Percentiles rank a stretch among this genome's conserved stretches.
phyloP scores from a whole-genome alignment of 2,888 invertebrate genomes.

The Callinectes sapidus region DNA sequence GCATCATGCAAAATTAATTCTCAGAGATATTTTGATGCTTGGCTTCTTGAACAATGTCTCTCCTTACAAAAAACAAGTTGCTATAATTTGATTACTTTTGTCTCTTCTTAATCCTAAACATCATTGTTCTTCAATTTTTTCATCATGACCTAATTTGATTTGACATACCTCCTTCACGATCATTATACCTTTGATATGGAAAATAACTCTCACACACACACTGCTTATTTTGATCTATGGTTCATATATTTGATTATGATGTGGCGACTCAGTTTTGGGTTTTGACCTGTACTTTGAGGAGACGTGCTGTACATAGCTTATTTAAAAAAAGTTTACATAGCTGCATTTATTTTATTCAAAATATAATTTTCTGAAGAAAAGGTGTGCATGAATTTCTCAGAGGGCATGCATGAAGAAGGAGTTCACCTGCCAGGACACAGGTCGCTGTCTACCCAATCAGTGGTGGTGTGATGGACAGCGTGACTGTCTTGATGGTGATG shows the following conservation, averaged over 20 bases:
- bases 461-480: slow-evolving; percentile 2
- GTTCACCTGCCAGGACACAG: slow-evolving; percentile 29
- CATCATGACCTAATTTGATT: too few species aligned
- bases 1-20: not conserved
- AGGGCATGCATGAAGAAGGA: not conserved
- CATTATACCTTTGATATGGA: too few species aligned
- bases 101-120: not conserved
- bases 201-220: too few species aligned
- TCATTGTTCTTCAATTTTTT: too few species aligned
- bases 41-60: not conserved
- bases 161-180: too few species aligned
- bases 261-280: too few species aligned
- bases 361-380: not conserved
- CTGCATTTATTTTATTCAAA: not conserved
- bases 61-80: not conserved
- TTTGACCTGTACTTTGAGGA: too few species aligned
- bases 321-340: too few species aligned
- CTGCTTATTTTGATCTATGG: too few species aligned
- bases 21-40: not conserved
- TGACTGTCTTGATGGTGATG: slow-evolving; percentile 14
- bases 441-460: not conserved
- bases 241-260: too few species aligned
- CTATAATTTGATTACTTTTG: not conserved
- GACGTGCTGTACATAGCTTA: too few species aligned
- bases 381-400: not conserved